These are phyloP conservation scores for Pseudomyrmex pallidus DNA, from an alignment of 1,140 invertebrate genomes.

Conservation along the genomic window DNA sequence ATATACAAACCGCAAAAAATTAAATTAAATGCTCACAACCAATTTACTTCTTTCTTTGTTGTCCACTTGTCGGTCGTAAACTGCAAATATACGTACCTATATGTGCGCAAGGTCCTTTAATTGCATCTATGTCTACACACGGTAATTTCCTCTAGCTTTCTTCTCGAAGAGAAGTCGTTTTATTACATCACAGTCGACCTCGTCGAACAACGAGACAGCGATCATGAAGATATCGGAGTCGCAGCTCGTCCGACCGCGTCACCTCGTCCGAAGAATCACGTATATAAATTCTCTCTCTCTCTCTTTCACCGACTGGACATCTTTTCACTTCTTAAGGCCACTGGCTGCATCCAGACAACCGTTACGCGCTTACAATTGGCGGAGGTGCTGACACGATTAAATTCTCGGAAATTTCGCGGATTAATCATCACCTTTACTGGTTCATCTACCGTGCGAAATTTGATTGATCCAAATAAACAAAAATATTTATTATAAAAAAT, in stretches of 20 bases:
- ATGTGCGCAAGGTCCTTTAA: background rate
- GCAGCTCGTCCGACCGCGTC: constrained; percentile 45
- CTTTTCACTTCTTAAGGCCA: constrained; percentile 65
- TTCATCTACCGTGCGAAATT: no score
- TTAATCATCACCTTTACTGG: no score
- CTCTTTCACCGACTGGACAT: constrained; percentile 29
- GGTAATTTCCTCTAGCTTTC: constrained; percentile 14
- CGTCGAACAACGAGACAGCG: constrained; percentile 7
- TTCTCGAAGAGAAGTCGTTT: constrained; percentile 4
- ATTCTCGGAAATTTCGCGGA: no score
- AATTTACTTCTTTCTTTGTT: background rate
- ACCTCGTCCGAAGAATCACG: constrained; percentile 27
- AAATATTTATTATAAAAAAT: background rate
- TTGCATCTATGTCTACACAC: background rate
- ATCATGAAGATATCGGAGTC: constrained; percentile 47
- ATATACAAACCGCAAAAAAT: no score
- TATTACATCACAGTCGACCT: constrained; percentile 45
- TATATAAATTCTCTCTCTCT: constrained; percentile 28
- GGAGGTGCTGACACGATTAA: constrained; percentile 58
- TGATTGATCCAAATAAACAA: no score
- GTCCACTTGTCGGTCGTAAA: background rate
- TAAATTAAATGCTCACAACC: no score
- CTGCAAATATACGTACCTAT: background rate
- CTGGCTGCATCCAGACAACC: constrained; percentile 32
- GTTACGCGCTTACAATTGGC: constrained; percentile 48